Evolutionary conservation across 2,888 invertebrate species (phyloP).

Genomic region (Hirtodrosophila cameraria): DNA sequence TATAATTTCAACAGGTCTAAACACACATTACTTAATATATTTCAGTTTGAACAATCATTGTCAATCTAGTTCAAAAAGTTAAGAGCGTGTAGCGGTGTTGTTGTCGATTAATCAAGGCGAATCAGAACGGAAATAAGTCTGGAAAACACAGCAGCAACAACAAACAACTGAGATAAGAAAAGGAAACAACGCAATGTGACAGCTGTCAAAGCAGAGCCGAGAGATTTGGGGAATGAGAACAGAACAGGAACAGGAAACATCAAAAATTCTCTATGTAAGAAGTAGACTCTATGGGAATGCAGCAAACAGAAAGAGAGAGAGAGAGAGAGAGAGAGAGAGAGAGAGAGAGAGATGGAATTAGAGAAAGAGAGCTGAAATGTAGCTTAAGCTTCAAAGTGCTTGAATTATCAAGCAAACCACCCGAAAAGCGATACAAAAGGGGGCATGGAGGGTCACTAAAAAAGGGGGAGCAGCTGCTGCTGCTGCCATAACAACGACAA

Average conservation of each 20-base stretch:
- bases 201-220: constrained; percentile 71
- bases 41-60: background rate
- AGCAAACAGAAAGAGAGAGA: background rate
- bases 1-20: constrained; percentile 22
- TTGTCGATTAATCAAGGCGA: constrained; percentile 58
- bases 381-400: constrained; percentile 4
- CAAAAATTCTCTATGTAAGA: constrained; percentile 1
- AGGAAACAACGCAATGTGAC: constrained; percentile 58
- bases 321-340: background rate
- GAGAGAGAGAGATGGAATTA: background rate
- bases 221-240: constrained; percentile 50
- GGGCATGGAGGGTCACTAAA: background rate
- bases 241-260: constrained; percentile 7
- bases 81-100: constrained; percentile 16
- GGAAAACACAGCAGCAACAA: constrained; percentile 21
- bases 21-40: background rate
- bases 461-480: constrained; percentile 25
- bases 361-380: background rate
- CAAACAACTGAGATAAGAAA: constrained; percentile 40
- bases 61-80: constrained; percentile 14
- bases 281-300: constrained; percentile 45
- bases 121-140: constrained; percentile 48
- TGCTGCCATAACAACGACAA: constrained; percentile 44
- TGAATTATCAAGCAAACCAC: constrained; percentile 48
- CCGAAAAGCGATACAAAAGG: constrained; percentile 38